Conservation (phyloP, 2,113 vertebrate genomes). For the Tetrax tetrax region DNA sequence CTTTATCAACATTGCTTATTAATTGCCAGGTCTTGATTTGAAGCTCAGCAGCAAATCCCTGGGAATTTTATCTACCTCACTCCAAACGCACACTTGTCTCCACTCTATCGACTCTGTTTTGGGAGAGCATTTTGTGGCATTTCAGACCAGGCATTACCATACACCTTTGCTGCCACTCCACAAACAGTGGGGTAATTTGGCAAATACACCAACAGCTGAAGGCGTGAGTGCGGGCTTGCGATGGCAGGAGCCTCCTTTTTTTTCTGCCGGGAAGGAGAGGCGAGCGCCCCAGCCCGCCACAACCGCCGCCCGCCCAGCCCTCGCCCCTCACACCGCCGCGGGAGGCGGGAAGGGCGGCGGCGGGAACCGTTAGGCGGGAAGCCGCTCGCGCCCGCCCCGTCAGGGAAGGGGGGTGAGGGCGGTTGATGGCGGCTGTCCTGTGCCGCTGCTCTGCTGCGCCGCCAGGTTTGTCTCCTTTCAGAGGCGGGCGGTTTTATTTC, state of each 20-base stretch:
- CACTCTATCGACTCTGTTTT: too few relatives aligned
- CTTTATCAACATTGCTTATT: background rate
- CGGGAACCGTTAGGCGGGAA: too few relatives aligned
- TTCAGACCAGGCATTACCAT: too few relatives aligned
- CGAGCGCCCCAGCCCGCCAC: background rate
- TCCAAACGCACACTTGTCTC: too few relatives aligned
- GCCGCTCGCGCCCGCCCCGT: background rate
- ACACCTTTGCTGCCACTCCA: rapidly evolving
- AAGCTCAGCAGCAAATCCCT: background rate
- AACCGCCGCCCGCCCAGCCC: too few relatives aligned
- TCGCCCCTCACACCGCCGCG: background rate
- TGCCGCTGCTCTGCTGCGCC: rapidly evolving
- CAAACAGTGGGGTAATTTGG: rapidly evolving
- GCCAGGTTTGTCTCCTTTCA: background rate
- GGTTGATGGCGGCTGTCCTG: rapidly evolving
- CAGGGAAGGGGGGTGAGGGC: too few relatives aligned
- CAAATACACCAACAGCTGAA: rapidly evolving
- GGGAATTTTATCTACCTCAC: background rate
- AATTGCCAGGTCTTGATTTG: background rate
- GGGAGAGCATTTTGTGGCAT: rapidly evolving
- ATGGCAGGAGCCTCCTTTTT: rapidly evolving
- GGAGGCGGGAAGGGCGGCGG: background rate
- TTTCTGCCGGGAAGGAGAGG: background rate
- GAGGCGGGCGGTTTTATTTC: background rate
- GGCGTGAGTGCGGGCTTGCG: rapidly evolving